Base-by-base conservation (phyloP, 2,113 vertebrate genomes). In the Ictalurus punctatus region DNA sequence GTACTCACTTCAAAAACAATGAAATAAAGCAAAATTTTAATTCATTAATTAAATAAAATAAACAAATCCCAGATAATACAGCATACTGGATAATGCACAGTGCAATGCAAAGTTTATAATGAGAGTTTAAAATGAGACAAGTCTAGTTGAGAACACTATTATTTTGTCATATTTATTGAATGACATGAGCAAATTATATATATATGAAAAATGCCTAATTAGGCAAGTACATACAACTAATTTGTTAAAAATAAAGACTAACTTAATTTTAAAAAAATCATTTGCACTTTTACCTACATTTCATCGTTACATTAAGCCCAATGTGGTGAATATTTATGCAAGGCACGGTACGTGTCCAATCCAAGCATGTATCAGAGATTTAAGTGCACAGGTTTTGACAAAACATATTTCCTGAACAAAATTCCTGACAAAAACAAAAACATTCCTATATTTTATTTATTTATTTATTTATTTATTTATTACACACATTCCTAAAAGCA, bases 1-100 rank as follows among this genome's bases (percentile, higher is more conserved):
- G 94, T 99, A 99, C 90, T 99, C 98, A 2, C 98, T 99, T 91
- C 34, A 94, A 74, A 44, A 59, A 37, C 65, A 74, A 48, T 85
- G 2, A 83, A 58, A 59, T 34, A 0, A 37, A 21, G 21, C 56
- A 82, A 61, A 82, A 34, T 1, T 10, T 59, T 37, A 34, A 82
- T 82, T 58, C 8, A 59, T 21, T 61, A 82, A 37, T 5, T 13
- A 59, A 82, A 56, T 59, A 30, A 54, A 80, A 21, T 10, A 30
- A 58, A 21, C 19, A 61, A 21, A 61, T 61, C 54, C 6, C 27
- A 56, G 25, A 56, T 56, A 19, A 56, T 19, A 17, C 25, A 80
- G 78, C 48, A 30, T 8, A 56, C 48, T 17, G 48, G 27, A 56
- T 13, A 59, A 61, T 25, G 17, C 56, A 59, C 19, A 59, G 81